Base-by-base conservation (phyloP, 2,113 vertebrate species). In the Diphyllodes magnificus region DNA sequence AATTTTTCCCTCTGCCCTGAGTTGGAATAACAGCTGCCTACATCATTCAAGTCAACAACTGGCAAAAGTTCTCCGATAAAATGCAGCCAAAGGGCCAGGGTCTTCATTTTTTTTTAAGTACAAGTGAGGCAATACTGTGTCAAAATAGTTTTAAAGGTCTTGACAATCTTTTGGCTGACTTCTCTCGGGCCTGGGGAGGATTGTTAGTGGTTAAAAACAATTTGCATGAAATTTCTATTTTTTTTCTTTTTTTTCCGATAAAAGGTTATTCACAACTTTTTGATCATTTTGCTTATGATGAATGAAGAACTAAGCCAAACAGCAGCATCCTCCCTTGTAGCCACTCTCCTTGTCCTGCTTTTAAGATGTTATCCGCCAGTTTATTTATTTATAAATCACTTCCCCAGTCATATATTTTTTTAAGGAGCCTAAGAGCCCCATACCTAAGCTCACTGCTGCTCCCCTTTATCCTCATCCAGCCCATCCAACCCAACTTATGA, bases 141-240 rank as follows among this genome's bases (percentile, higher is more conserved):
- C 87, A 94, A 94, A 93, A 70, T 39, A 89, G 60, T 82, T 91
- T 61, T 79, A 91, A 95, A 91, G 69, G 51, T 91, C 90, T 70
- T 81, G 37, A 77, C 60, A 86, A 63, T 42, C 51, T 82, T 84
- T 82, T 83, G 73, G 60, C 37, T 64, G 81, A 57, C 42, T 63
- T 57, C 65, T 53, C 18, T 33, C 0, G 0, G 60, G 60, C 30
- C 33, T 39, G 24, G 25, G 31, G 51, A 89, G 14, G 42, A 70
- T 53, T 1, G 3, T 63, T 61, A 53, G 64, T 63, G n/a, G 57
- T 88, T 83, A 61, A 80, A 80, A 88, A 25, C 6, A 72, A 47
- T 25, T 83, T 65, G 39, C 28, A 53, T 9, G 1, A 20, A 51
- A 56, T 40, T 23, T 18, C 1, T 20, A 5, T 31, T 18, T 30